Evolutionary conservation across 92 coral and sea anemone species (phyloP).

Genomic region (Montipora capitata): DNA sequence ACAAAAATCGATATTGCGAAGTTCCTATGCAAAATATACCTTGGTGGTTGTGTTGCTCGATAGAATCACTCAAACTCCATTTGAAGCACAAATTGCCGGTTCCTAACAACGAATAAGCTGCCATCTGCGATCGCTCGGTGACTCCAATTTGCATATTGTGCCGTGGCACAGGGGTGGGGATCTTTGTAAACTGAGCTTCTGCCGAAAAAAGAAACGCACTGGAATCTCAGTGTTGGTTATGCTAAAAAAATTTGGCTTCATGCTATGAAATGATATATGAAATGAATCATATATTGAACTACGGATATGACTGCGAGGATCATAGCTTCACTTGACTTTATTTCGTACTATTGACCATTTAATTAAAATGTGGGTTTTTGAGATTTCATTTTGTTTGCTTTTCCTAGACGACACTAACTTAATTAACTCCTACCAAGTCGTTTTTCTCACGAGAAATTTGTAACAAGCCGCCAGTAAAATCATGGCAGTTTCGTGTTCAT

Average conservation of each 20-base stretch:
- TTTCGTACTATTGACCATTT: neutral
- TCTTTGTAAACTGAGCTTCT: neutral
- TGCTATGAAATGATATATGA: neutral
- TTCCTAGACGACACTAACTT: neutral
- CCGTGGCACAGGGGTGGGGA: too few relatives aligned
- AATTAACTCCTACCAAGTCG: neutral
- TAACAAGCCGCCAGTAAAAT: neutral
- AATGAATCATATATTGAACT: too few relatives aligned
- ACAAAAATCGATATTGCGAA: neutral
- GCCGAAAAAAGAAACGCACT: neutral
- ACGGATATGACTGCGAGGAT: too few relatives aligned
- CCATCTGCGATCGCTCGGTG: neutral
- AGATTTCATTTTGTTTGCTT: neutral
- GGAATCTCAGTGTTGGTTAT: conserved; percentile 1
- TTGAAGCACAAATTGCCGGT: neutral
- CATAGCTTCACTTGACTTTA: too few relatives aligned
- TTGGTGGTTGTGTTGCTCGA: conserved; percentile 8
- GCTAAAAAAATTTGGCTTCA: neutral
- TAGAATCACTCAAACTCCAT: neutral
- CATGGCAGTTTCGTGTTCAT: neutral
- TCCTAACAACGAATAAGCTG: too few relatives aligned
- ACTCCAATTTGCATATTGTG: neutral
- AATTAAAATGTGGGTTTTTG: neutral
- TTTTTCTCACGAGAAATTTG: conserved; percentile 17
- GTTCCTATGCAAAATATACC: neutral